phyloP scores from a whole-genome alignment of 1,140 invertebrate species.

The Hormaphis cornu region DNA sequence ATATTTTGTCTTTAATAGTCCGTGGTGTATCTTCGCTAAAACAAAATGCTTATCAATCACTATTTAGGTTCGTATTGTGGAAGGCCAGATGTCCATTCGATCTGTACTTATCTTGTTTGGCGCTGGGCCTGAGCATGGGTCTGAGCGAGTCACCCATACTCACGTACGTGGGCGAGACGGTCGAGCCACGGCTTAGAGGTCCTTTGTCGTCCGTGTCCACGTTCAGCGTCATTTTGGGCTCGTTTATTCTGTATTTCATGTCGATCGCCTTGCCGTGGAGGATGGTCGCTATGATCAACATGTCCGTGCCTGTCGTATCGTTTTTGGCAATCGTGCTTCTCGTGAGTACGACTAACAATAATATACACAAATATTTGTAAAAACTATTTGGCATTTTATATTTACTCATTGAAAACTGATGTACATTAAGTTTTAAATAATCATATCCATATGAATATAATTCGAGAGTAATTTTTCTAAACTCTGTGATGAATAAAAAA shows the following conservation, averaged over 20 bases:
- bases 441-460: too few relatives aligned
- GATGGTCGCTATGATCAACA: constrained; percentile 32
- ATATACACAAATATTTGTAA: too few relatives aligned
- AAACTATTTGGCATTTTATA: too few relatives aligned
- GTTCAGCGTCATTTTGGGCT: constrained; percentile 37
- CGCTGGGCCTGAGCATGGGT: constrained; percentile 43
- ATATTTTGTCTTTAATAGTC: too few relatives aligned
- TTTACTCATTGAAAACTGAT: too few relatives aligned
- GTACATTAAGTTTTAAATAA: too few relatives aligned
- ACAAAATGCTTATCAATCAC: too few relatives aligned
- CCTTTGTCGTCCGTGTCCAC: constrained; percentile 37
- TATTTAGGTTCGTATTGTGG: too few relatives aligned
- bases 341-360: constrained; percentile 27
- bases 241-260: constrained; percentile 36
- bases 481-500: too few relatives aligned
- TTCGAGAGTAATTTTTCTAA: too few relatives aligned
- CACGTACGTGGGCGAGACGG: constrained; percentile 49
- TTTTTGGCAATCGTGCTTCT: constrained; percentile 33
- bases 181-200: constrained; percentile 41
- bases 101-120: constrained; percentile 34
- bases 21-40: too few relatives aligned
- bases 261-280: constrained; percentile 34
- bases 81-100: constrained; percentile 4
- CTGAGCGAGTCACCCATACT: constrained; percentile 49
- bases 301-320: constrained; percentile 33